Evolutionary conservation across 1,140 invertebrate genomes (phyloP), one percentile per base, ranked within the genome.

Genomic region (Proales similis): DNA sequence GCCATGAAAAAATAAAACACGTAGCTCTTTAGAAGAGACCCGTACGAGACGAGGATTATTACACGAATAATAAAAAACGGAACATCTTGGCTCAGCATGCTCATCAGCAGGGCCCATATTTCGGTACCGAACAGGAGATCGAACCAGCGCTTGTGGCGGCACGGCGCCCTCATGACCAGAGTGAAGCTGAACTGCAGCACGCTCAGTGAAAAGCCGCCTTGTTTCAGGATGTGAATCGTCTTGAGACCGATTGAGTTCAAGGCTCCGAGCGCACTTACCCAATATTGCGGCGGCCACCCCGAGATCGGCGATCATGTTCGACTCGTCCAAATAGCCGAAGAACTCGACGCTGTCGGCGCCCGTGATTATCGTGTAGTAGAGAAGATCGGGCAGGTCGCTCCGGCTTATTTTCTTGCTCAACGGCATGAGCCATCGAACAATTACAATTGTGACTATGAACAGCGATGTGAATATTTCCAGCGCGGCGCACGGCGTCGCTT

Each of bases 151-250:
- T 32, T 26, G 32, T 38, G 38, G 17, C 9, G 14, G 6, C 20
- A 53, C n/a, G 30, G n/a, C 26, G 22, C 42, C 19, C n/a, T 9
- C 9, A 42, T 26, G 24, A 42, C 45, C 32, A 57, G 20, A 12
- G 51, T 57, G 11, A 57, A 42, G 30, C 51, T 57, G 20, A 57
- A 57, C 45, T 57, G 51, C 4, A 57, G 29, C 17, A 57, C 51
- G 30, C 51, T 57, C 12, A 42, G 27, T 14, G 51, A 42, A 42
- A 30, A 57, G 30, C 39, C 39, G 1, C 39, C 51, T 57, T 36
- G 9, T 9, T 9, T 9, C 14, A 36, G 9, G 20, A 42, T 19
- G 45, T 14, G 30, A 5, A 5, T n/a, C 17, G 29, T n/a, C 24
- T 17, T 26, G 30, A 7, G 29, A 19, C 32, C 22, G 2, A 22